Percentiles rank a stretch among this genome's conserved stretches.
Conservation (phyloP, 2,797 vertebrate species). For the Rhinatrema bivittatum region DNA sequence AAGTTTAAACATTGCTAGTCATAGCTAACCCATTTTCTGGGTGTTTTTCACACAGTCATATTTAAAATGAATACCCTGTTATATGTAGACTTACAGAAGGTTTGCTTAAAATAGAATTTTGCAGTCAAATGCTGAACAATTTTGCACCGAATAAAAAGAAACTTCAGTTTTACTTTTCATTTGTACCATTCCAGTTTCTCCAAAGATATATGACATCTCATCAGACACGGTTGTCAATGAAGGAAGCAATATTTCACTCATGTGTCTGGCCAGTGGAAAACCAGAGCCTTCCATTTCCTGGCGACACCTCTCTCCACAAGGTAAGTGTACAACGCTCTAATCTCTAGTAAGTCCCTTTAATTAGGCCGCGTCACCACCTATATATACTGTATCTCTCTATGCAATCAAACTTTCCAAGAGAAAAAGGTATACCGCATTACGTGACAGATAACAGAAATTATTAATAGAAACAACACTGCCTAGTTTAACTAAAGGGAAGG, state of each 20-base stretch:
- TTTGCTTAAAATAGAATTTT: too few species aligned
- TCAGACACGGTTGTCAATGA: conserved; percentile 85
- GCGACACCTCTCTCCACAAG: conserved; percentile 94
- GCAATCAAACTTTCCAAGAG: background rate
- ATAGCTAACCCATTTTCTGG: too few species aligned
- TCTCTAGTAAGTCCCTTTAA: background rate
- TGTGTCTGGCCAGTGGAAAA: conserved; percentile 90
- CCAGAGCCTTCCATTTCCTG: conserved; percentile 93
- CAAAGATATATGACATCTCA: conserved; percentile 93
- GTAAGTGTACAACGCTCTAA: conserved; percentile 53
- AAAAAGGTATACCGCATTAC: background rate
- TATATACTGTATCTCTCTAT: background rate
- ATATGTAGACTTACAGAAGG: too few species aligned
- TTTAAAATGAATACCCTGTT: too few species aligned
- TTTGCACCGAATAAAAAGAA: background rate
- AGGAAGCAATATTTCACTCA: conserved; percentile 88
- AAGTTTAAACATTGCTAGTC: too few species aligned
- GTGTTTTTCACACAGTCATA: too few species aligned
- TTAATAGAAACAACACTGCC: too few species aligned
- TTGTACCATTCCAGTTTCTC: conserved; percentile 72
- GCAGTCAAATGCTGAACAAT: too few species aligned
- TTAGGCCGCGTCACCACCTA: too few species aligned
- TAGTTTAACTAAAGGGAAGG: too few species aligned
- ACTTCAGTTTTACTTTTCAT: background rate
- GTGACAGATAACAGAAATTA: too few species aligned